Evolutionary conservation across 2,797 vertebrate species (phyloP).

Genomic region (Falco berigora): DNA sequence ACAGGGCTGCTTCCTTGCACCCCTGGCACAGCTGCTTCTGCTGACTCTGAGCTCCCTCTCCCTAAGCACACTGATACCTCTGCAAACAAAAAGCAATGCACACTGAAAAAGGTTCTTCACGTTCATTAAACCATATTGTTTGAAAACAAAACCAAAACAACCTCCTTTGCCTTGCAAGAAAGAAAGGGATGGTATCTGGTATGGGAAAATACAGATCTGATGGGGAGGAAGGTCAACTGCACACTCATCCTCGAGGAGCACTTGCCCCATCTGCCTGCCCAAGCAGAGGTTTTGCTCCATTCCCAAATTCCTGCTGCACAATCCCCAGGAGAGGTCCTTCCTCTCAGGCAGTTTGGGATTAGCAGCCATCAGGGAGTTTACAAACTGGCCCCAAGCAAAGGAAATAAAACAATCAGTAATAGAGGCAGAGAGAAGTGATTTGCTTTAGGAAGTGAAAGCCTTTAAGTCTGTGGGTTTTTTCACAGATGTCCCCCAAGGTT

Average conservation of each 20-base stretch:
- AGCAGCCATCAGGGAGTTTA: neutral
- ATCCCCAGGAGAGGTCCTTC: neutral
- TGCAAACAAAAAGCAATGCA: neutral
- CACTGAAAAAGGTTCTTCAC: neutral
- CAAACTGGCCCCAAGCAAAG: neutral
- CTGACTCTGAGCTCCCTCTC: neutral
- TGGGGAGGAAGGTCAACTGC: neutral
- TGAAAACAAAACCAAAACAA: neutral
- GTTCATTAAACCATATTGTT: neutral
- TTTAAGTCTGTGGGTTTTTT: neutral
- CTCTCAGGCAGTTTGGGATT: neutral
- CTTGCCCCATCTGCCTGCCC: neutral
- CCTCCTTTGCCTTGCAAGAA: neutral
- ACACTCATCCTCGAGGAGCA: neutral
- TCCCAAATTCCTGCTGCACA: neutral
- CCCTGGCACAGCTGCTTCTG: slow-evolving; percentile 29
- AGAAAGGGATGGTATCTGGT: neutral
- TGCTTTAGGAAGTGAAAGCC: slow-evolving; percentile 11
- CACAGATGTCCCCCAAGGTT: neutral
- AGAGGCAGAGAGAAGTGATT: neutral
- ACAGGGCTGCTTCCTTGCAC: slow-evolving; percentile 14
- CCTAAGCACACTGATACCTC: neutral
- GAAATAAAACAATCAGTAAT: neutral
- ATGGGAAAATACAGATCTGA: neutral
- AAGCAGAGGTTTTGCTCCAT: neutral